Percentiles rank a stretch among this genome's conserved stretches.
Conservation (phyloP, 1,140 invertebrate genomes). For the Pemphigus obesinymphae region DNA sequence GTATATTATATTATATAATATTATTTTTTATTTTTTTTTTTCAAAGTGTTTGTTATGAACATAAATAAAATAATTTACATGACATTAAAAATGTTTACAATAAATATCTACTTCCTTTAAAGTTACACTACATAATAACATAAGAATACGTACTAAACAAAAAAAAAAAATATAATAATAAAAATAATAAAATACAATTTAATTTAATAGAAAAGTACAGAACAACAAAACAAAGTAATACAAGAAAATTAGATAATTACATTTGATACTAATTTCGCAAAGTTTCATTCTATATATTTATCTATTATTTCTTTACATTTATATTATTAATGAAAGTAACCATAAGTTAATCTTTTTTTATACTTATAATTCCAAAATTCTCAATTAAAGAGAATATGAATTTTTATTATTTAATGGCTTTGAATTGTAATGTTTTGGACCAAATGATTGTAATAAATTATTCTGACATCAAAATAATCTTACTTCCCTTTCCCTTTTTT, state of each 20-base stretch:
- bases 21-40: no score
- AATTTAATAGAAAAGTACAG: no score
- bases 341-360: background rate
- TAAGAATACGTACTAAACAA: background rate
- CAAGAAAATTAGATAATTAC: background rate
- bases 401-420: background rate
- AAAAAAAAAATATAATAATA: background rate
- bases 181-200: no score
- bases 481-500: background rate
- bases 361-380: background rate
- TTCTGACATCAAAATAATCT: background rate
- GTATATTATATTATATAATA: no score
- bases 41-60: no score
- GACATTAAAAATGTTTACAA: no score
- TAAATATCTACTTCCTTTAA: no score
- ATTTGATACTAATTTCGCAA: no score
- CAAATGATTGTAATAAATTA: background rate
- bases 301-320: background rate
- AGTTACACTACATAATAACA: background rate
- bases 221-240: background rate
- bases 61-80: no score
- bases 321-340: background rate
- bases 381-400: background rate
- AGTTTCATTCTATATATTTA: background rate
- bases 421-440: background rate